Evolutionary conservation across 2,113 vertebrate genomes (phyloP).

Genomic region (Ailurus styani): DNA sequence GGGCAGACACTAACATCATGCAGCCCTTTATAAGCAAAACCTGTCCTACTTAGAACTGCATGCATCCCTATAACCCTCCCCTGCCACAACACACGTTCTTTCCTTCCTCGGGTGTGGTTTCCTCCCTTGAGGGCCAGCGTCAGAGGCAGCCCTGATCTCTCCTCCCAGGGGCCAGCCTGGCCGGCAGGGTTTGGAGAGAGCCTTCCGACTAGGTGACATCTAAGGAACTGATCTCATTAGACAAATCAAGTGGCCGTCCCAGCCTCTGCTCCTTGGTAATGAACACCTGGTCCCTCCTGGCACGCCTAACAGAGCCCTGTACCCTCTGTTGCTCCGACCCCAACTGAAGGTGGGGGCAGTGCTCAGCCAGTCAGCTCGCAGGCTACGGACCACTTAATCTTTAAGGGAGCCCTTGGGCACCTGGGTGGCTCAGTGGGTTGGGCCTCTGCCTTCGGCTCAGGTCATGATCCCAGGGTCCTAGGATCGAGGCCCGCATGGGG

Average conservation of each 20-base stretch:
- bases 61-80: accelerated
- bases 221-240: not conserved
- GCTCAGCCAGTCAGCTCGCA: accelerated
- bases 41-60: too few species aligned
- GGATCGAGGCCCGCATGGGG: too few species aligned
- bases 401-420: not conserved
- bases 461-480: too few species aligned
- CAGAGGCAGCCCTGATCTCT: not conserved
- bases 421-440: too few species aligned
- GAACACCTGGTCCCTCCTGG: too few species aligned
- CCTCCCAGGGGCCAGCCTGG: not conserved
- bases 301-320: accelerated
- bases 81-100: accelerated
- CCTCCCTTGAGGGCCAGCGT: not conserved
- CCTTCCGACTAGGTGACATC: too few species aligned
- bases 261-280: not conserved
- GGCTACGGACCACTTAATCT: too few species aligned
- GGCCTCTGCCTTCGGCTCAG: too few species aligned
- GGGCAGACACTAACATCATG: not conserved
- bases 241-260: accelerated
- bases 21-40: not conserved
- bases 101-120: not conserved
- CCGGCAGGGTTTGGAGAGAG: not conserved
- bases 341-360: accelerated
- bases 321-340: not conserved